phyloP scores from a whole-genome alignment of 2,113 vertebrate genomes.

The Zeus faber region DNA sequence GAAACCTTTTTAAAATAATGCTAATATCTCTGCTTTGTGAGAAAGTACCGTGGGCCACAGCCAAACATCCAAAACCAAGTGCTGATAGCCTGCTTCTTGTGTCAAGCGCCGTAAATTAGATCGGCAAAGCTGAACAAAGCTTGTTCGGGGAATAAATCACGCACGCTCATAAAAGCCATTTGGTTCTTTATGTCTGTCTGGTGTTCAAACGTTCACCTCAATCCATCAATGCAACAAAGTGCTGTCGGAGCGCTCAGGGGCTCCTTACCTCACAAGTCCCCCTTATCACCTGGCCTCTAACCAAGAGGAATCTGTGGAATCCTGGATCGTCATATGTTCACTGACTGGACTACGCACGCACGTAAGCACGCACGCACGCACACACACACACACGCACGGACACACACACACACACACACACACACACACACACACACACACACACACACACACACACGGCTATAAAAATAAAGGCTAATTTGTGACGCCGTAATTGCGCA shows the following conservation, averaged over 20 bases:
- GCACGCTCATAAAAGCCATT: constrained; percentile 63
- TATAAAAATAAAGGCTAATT: too few species aligned
- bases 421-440: too few species aligned
- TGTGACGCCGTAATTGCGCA: too few species aligned
- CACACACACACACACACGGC: too few species aligned
- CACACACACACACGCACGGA: too few species aligned
- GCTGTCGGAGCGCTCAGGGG: constrained; percentile 45
- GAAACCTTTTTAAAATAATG: constrained; percentile 63
- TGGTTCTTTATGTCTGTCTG: constrained; percentile 64
- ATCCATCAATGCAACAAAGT: constrained; percentile 54
- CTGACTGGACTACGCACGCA: too few species aligned
- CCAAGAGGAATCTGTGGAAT: constrained; percentile 58
- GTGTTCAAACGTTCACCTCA: constrained; percentile 61
- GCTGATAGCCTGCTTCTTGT: constrained; percentile 40
- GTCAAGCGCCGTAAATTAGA: constrained; percentile 57
- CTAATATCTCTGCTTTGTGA: constrained; percentile 61
- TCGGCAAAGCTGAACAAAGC: constrained; percentile 46
- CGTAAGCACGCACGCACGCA: too few species aligned
- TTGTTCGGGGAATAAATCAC: constrained; percentile 65
- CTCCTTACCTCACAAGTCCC: constrained; percentile 43
- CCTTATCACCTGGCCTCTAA: constrained; percentile 50
- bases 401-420: too few species aligned
- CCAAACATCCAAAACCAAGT: constrained; percentile 42
- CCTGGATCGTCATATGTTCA: constrained; percentile 27
- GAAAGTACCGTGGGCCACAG: constrained; percentile 39